Evolutionary conservation across 2,797 vertebrate genomes (phyloP), one percentile per base, ranked within the genome.

Genomic region (Manis pentadactyla): DNA sequence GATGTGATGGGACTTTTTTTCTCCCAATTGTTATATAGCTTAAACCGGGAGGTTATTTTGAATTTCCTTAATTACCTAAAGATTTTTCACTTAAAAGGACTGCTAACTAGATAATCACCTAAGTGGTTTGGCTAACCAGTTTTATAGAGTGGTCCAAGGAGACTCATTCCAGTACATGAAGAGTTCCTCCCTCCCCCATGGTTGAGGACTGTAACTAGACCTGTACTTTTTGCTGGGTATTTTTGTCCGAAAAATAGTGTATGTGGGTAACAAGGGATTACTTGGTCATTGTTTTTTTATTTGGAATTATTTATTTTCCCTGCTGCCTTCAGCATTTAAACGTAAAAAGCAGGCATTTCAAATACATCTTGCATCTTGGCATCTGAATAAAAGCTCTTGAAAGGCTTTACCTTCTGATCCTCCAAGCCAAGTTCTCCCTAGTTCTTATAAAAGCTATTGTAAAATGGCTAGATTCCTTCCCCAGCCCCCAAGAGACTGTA

Each of bases 261-360:
- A 90, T 55, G 17, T 79, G 13, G 63, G 68, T 71, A 78, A 86
- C 61, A 7, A 91, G 46, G 46, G 39, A 10, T 46, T 96, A 25
- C 42, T 90, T 90, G 59, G 18, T 94, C 21, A 27, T 57, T 74
- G 12, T 21, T 68, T 84, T 59, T 57, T 53, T 64, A 69, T 87
- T 73, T 95, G 69, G 49, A 89, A 81, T 93, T 81, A 64, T 46
- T 93, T 91, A 18, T 90, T 97, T 93, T 88, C 7, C 34, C 46
- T 91, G 3, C 87, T 93, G 63, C n/a, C 13, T 82, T 95, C 63
- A 89, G 55, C 49, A 90, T 90, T 94, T 87, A 74, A 86, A 79
- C 64, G 8, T 81, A 89, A 95, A 92, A 96, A 84, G 34, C 23
- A 93, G 61, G 19, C 49, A 94, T 96, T 96, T 96, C 53, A 93